Conservation (phyloP, 2,888 invertebrate genomes). For the Apeira syringaria region DNA sequence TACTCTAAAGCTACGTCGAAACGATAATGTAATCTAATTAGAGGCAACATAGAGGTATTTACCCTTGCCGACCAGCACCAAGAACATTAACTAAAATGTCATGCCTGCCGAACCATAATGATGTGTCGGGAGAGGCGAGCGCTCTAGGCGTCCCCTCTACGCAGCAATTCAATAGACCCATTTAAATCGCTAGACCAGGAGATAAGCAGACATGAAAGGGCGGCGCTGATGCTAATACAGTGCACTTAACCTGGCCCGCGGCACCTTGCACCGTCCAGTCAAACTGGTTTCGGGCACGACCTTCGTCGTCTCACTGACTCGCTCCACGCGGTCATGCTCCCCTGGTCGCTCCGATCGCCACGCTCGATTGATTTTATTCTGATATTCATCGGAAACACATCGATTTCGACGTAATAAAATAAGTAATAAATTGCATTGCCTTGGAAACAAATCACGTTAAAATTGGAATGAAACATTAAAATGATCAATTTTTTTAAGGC, state of each 20-base stretch:
- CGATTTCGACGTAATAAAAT: too few species aligned
- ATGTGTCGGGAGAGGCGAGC: slow-evolving; percentile 28
- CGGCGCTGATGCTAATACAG: slow-evolving; percentile 77
- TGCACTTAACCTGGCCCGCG: slow-evolving; percentile 75
- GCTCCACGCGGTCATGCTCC: slow-evolving; percentile 63
- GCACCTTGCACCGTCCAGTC: slow-evolving; percentile 77
- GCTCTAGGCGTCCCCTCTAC: slow-evolving; percentile 31
- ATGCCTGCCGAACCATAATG: slow-evolving; percentile 25
- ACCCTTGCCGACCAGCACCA: slow-evolving; percentile 12
- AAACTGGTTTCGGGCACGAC: slow-evolving; percentile 76
- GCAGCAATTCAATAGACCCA: slow-evolving; percentile 69
- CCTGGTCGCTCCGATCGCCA: slow-evolving; percentile 67
- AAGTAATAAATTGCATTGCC: slow-evolving; percentile 14
- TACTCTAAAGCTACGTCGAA: neutral
- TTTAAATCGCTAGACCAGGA: slow-evolving; percentile 68
- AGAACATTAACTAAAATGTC: slow-evolving; percentile 28
- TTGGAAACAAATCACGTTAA: too few species aligned
- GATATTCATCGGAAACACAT: slow-evolving; percentile 39
- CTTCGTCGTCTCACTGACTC: slow-evolving; percentile 62
- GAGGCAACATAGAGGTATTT: slow-evolving; percentile 7
- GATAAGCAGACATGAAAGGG: slow-evolving; percentile 79
- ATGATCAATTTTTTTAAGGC: too few species aligned
- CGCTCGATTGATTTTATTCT: slow-evolving; percentile 65
- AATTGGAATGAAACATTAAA: too few species aligned
- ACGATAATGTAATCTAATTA: slow-evolving; percentile 6